Evolutionary conservation across 1,140 invertebrate species (phyloP), one percentile per base, ranked within the genome.

Genomic region (Cyclina sinensis): DNA sequence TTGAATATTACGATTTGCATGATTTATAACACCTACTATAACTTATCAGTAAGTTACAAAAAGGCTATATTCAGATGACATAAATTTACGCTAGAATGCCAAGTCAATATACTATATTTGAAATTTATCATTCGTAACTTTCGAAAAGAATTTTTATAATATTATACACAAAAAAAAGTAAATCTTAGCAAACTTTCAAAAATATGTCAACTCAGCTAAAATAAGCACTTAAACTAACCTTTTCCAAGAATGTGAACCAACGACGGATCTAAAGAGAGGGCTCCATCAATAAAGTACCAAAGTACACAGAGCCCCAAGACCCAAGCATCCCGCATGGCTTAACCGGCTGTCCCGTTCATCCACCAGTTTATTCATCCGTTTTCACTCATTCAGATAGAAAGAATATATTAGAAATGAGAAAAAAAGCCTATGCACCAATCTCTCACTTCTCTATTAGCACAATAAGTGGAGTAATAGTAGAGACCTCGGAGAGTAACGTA

Each of bases 301-400:
- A 87, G 76, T 87, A 87, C 76, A 70, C 39, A 87, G 76, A 87
- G 54, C 85, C 85, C 76, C 51, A 79, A 68, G 46, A 30, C 74
- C 76, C 85, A 70, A 59, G 43, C 85, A 87, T 87, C 35, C 85
- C 85, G 85, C 85, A 87, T 87, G 85, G 85, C 85, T 87, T 87
- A 87, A 79, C 85, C 85, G 35, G 24, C 32, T 78, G 48, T 87
- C 85, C 85, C 85, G 48, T 68, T 46, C 85, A 87, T 78, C 9
- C 74, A 87, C 30, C 24, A 37, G 37, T 79, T 27, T 65, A 79
- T 62, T 79, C 85, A 87, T 87, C 62, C 85, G 62, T 51, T 73
- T 43, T 70, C 74, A 65, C 74, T 78, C 85, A 87, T 87, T 78
- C 85, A 70, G 48, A 68, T 51, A 84, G 43, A 48, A 73, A 65